Conservation (phyloP, 2,113 vertebrate genomes). For the Neogale vison region DNA sequence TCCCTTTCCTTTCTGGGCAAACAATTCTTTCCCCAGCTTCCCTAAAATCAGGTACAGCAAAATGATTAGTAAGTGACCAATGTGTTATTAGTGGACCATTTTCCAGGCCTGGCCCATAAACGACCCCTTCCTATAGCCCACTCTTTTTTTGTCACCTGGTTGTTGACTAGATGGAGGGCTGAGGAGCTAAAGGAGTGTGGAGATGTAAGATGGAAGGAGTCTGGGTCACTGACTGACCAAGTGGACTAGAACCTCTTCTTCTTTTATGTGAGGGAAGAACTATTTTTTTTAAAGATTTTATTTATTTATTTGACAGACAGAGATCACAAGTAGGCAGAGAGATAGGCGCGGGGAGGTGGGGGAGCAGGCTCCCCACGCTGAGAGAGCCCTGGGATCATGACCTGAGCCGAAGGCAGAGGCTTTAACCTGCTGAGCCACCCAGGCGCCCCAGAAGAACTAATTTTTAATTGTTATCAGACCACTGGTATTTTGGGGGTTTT, state of each 20-base stretch:
- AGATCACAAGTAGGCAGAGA: too few species aligned
- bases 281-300: too few species aligned
- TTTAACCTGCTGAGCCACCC: too few species aligned
- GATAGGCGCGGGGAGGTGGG: too few species aligned
- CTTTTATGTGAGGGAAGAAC: not conserved
- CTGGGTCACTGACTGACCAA: not conserved
- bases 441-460: too few species aligned
- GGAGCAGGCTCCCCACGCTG: too few species aligned
- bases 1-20: not conserved
- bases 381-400: too few species aligned
- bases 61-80: not conserved
- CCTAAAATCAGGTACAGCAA: not conserved
- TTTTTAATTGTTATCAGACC: not conserved
- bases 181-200: not conserved
- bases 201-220: not conserved
- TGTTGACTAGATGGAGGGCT: not conserved
- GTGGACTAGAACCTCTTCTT: not conserved
- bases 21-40: not conserved
- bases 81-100: not conserved
- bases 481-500: not conserved
- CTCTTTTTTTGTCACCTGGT: not conserved
- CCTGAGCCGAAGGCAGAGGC: too few species aligned
- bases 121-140: not conserved
- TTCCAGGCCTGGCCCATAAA: not conserved
- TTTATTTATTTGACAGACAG: too few species aligned